These are phyloP conservation scores for Oryzias dopingdopingensis DNA, from an alignment of 2,797 vertebrate genomes.

Conservation along the genomic window DNA sequence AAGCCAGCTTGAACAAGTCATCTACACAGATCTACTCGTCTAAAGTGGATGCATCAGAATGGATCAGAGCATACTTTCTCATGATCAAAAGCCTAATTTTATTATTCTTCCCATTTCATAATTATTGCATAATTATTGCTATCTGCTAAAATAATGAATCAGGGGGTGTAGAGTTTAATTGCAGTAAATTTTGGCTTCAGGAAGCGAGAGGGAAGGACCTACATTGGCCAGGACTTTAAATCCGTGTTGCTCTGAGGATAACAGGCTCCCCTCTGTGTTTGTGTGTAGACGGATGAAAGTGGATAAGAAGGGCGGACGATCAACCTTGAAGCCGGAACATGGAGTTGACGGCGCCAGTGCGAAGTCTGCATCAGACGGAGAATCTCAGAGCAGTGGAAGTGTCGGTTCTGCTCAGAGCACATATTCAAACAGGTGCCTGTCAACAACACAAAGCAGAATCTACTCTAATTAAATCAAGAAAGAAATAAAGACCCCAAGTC, in stretches of 20 bases:
- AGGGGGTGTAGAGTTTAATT: too few species aligned
- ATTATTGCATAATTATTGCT: too few species aligned
- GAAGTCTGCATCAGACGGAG: conserved; percentile 69
- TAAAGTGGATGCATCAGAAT: too few species aligned
- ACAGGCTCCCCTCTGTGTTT: conserved; percentile 7
- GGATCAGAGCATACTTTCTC: too few species aligned
- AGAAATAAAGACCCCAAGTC: too few species aligned
- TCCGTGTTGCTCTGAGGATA: background rate
- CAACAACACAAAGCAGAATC: background rate
- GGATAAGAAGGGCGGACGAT: conserved; percentile 54
- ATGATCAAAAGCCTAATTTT: too few species aligned
- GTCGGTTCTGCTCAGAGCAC: conserved; percentile 53
- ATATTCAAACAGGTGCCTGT: conserved; percentile 76
- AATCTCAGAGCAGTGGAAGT: conserved; percentile 68
- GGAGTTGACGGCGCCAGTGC: conserved; percentile 49
- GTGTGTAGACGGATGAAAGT: conserved; percentile 55
- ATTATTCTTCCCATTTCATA: too few species aligned
- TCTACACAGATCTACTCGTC: too few species aligned
- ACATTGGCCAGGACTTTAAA: background rate
- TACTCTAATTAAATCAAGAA: too few species aligned
- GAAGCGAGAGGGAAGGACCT: conserved; percentile 1
- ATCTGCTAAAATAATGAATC: too few species aligned
- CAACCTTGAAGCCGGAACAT: conserved; percentile 75
- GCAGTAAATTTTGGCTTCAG: too few species aligned
- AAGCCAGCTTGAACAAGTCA: too few species aligned